phyloP scores from a whole-genome alignment of 1,140 invertebrate genomes.

The Cylas formicarius region DNA sequence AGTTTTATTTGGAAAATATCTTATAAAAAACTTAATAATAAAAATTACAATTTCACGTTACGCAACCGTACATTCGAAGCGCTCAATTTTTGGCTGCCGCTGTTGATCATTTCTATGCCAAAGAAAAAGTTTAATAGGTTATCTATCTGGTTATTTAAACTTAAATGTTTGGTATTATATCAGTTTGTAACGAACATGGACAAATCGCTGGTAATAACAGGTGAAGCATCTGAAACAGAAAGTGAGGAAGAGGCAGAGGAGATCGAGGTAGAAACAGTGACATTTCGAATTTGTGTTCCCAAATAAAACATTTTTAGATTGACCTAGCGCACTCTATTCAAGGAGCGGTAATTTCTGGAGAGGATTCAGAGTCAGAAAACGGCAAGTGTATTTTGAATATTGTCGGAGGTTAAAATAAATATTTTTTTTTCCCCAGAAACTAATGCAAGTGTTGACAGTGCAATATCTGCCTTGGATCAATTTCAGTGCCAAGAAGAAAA shows the following conservation, averaged over 20 bases:
- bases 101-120: no score
- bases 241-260: slow-evolving; percentile 34
- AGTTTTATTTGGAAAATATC: no score
- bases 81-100: no score
- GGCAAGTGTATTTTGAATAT: slow-evolving; percentile 19
- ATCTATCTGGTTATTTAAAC: no score
- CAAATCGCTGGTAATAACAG: slow-evolving; percentile 28
- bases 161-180: no score
- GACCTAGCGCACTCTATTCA: slow-evolving; percentile 26
- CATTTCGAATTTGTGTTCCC: slow-evolving; percentile 1
- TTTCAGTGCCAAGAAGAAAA: slow-evolving; percentile 13
- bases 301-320: slow-evolving; percentile 6
- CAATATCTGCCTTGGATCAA: slow-evolving; percentile 28
- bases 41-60: no score
- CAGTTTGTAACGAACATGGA: no score
- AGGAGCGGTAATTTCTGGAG: slow-evolving; percentile 36
- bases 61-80: no score
- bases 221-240: slow-evolving; percentile 40
- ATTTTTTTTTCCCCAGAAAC: slow-evolving; percentile 20
- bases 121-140: no score
- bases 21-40: no score
- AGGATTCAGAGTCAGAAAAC: slow-evolving; percentile 40
- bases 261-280: slow-evolving; percentile 15
- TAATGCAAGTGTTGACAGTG: slow-evolving; percentile 29
- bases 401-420: background rate